Evolutionary conservation across 2,113 vertebrate genomes (phyloP).

Genomic region (Phodopus roborovskii): DNA sequence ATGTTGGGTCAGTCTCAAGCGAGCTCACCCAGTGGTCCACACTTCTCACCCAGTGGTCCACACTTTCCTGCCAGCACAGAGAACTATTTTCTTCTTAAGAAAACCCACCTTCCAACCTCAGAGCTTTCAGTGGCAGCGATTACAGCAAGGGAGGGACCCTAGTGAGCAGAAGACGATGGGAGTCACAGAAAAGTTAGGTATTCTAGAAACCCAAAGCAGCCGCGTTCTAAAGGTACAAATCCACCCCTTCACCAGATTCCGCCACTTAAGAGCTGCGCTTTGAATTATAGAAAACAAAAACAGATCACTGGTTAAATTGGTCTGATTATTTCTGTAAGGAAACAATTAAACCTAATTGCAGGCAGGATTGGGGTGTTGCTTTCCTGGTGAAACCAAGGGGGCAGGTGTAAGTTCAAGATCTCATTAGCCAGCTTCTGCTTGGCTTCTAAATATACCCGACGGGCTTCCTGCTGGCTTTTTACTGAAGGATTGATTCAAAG

Average conservation of each 20-base stretch:
- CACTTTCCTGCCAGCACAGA: neutral
- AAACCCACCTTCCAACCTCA: neutral
- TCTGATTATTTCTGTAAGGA: conserved; percentile 73
- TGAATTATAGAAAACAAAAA: conserved; percentile 66
- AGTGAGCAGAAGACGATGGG: neutral
- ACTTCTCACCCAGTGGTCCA: neutral
- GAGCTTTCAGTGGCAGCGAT: neutral
- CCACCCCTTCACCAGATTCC: neutral
- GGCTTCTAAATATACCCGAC: conserved; percentile 64
- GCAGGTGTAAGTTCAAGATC: conserved; percentile 66
- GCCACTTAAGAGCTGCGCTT: neutral
- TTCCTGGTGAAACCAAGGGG: conserved; percentile 66
- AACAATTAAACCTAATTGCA: conserved; percentile 76
- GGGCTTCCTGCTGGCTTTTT: conserved; percentile 60
- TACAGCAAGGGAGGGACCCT: neutral
- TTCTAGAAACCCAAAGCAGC: neutral
- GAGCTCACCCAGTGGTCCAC: neutral
- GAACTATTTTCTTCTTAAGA: neutral
- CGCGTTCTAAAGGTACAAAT: neutral
- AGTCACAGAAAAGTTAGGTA: neutral
- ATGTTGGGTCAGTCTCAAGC: neutral
- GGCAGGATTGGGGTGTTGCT: conserved; percentile 54
- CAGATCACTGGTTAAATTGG: conserved; percentile 80
- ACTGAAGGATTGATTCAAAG: conserved; percentile 64
- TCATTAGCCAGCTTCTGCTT: conserved; percentile 57